These are phyloP conservation scores for Dryobota labecula DNA, from an alignment of 2,888 invertebrate species.

Conservation along the genomic window DNA sequence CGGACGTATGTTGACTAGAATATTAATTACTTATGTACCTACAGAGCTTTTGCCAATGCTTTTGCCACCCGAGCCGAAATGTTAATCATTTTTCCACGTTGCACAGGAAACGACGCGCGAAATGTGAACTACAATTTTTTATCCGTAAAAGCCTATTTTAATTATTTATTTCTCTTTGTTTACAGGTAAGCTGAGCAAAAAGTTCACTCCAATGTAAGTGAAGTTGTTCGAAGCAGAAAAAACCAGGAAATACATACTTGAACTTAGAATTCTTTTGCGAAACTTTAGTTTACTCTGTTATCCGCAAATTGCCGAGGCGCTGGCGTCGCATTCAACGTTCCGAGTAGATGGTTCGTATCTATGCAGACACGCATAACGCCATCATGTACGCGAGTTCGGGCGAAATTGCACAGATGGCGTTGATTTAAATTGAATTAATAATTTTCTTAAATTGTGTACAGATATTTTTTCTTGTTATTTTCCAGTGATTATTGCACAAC, in stretches of 20 bases:
- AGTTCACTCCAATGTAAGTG: conserved; percentile 47
- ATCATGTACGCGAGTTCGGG: conserved; percentile 60
- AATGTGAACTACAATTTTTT: conserved; percentile 33
- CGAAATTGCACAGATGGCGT: conserved; percentile 72
- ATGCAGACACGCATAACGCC: conserved; percentile 49
- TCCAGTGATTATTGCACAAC: background rate
- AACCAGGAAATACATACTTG: too few species aligned
- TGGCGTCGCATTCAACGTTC: conserved; percentile 58
- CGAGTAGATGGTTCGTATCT: conserved; percentile 69
- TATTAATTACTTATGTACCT: conserved; percentile 75
- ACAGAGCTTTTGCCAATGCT: conserved; percentile 61
- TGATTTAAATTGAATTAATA: conserved; percentile 31
- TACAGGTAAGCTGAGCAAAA: conserved; percentile 58
- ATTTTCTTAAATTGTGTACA: background rate
- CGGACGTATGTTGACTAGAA: conserved; percentile 75
- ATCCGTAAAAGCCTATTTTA: conserved; percentile 39
- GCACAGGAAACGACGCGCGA: conserved; percentile 32
- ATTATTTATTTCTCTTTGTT: conserved; percentile 58
- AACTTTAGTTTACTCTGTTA: conserved; percentile 72
- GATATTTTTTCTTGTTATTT: background rate
- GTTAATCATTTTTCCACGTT: conserved; percentile 58
- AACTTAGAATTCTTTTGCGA: conserved; percentile 32
- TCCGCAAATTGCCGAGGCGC: conserved; percentile 68
- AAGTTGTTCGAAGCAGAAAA: conserved; percentile 21
- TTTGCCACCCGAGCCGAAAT: conserved; percentile 53